Base-by-base conservation (phyloP, 2,797 vertebrate species). In the Mus caroli region DNA sequence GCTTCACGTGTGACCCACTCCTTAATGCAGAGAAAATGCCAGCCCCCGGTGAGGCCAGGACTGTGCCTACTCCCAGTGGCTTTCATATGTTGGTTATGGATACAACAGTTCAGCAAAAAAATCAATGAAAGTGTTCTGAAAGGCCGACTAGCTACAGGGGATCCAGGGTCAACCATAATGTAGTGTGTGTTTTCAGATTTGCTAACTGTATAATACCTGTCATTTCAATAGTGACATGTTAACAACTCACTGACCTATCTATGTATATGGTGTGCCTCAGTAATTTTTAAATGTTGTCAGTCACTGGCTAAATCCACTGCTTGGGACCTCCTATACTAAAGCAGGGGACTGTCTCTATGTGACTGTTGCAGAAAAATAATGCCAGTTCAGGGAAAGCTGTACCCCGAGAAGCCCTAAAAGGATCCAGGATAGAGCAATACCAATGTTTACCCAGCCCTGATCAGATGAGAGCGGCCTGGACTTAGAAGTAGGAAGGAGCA, bases 1-100 rank as follows among this genome's bases (percentile, higher is more conserved):
- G 43, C 88, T 95, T 95, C 69, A 28, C 7, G 69, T 85, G 34
- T 50, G 56, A 90, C 43, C 62, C 52, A 58, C 37, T 94, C 24
- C 5, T 89, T 86, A 91, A 88, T 52, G 12, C 46, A 64, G 54
- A 88, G 56, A 92, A 95, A 71, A 67, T 54, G 92, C 24, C 79
- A 80, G 58, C 43, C 24, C 6, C 52, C 26, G 28, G 13, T 92
- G 43, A 22, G 31, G 34, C 85, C 88, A 46, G 60, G 92, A 34
- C 67, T 46, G n/a, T 3, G 5, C 4, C 20, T 83, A 54, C 22
- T 93, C 78, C 82, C 12, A 43, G 0, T 24, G 60, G 17, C 24
- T 89, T 89, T 71, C 62, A 79, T 43, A 84, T n/a, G 11, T 52
- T 84, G 58, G 22, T 52, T 54, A 22, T 34, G 76, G 67, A 83